phyloP scores from a whole-genome alignment of 1,140 invertebrate genomes.

The Camponotus pennsylvanicus region DNA sequence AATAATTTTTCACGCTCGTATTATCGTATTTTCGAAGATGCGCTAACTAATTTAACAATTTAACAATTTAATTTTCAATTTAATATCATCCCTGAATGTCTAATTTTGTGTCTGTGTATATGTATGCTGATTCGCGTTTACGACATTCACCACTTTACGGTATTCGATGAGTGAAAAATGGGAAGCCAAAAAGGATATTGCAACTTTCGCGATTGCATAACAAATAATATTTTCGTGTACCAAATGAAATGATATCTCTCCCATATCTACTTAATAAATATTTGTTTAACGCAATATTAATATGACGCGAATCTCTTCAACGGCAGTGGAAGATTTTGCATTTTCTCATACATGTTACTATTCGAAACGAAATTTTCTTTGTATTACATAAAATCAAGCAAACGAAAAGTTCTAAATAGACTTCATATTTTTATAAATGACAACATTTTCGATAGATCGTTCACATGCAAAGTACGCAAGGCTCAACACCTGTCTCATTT shows the following conservation, averaged over 20 bases:
- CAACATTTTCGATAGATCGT: not conserved
- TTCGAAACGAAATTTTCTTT: not conserved
- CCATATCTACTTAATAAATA: constrained; percentile 20
- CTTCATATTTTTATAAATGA: constrained; percentile 9
- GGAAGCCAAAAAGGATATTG: not conserved
- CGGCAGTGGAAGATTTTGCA: constrained; percentile 58
- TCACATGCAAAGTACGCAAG: constrained; percentile 11
- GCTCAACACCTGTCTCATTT: not conserved
- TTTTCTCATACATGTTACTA: constrained; percentile 5
- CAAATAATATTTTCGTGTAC: not conserved
- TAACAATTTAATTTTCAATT: not conserved
- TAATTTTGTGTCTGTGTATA: constrained; percentile 21
- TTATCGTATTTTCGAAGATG: not conserved
- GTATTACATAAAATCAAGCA: constrained; percentile 9
- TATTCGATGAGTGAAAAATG: constrained; percentile 18
- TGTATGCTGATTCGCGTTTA: constrained; percentile 29
- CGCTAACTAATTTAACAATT: not conserved
- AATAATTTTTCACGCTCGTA: not conserved
- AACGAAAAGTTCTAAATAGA: constrained; percentile 19
- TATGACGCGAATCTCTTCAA: constrained; percentile 29
- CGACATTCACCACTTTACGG: not conserved
- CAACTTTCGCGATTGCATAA: not conserved
- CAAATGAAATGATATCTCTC: constrained; percentile 2
- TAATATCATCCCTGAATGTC: constrained; percentile 10
- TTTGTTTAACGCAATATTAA: not conserved